These are phyloP conservation scores for Bembecia ichneumoniformis DNA, from an alignment of 2,888 invertebrate genomes.

Conservation along the genomic window DNA sequence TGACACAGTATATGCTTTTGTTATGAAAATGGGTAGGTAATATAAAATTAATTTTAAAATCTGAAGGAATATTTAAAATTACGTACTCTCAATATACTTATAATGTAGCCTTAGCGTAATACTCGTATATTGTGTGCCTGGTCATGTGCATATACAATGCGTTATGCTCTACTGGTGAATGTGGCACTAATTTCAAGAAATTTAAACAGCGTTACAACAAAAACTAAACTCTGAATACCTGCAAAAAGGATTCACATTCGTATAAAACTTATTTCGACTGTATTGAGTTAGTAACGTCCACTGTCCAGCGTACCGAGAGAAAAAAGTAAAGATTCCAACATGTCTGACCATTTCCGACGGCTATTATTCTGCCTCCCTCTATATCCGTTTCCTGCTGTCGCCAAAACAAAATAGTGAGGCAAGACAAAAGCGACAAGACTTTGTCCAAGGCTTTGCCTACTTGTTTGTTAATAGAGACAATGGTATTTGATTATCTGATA, in stretches of 20 bases:
- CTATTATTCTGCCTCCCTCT: slow-evolving; percentile 73
- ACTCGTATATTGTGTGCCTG: slow-evolving; percentile 2
- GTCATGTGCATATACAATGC: slow-evolving; percentile 29
- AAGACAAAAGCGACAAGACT: slow-evolving; percentile 31
- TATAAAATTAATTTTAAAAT: no score
- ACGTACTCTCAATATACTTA: no score
- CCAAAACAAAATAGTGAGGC: slow-evolving; percentile 62
- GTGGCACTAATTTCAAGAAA: slow-evolving; percentile 21
- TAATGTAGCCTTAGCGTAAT: no score
- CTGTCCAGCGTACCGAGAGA: slow-evolving; percentile 51
- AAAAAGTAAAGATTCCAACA: slow-evolving; percentile 62
- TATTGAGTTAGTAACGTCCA: slow-evolving; percentile 62
- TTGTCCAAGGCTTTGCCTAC: neutral
- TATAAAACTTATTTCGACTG: slow-evolving; percentile 11
- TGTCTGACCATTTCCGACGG: slow-evolving; percentile 73
- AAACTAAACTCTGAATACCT: neutral
- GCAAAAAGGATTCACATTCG: neutral
- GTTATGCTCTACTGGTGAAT: slow-evolving; percentile 30
- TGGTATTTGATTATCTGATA: slow-evolving; percentile 17
- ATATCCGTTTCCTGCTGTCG: slow-evolving; percentile 70
- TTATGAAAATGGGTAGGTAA: no score
- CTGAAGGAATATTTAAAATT: no score
- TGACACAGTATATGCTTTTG: no score
- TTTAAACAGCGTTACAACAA: neutral
- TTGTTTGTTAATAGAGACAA: slow-evolving; percentile 22